Base-by-base conservation (phyloP, 2,888 invertebrate species). In the Pyrrhopygopsis socrates region DNA sequence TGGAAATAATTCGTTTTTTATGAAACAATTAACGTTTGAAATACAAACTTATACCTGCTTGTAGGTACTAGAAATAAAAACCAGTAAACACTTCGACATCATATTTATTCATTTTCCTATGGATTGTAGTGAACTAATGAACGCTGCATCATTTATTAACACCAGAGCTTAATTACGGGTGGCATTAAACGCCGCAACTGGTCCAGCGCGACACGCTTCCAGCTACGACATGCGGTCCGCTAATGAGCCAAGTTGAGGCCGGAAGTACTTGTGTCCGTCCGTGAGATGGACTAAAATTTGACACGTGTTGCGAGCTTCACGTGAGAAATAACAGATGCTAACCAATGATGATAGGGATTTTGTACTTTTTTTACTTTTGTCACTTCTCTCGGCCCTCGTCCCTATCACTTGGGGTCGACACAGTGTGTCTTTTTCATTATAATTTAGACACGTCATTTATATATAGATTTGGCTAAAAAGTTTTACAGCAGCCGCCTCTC, bases 241-340 rank as follows among this genome's bases (percentile, higher is more conserved):
- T 67, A 67, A 67, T 67, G 67, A 67, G 67, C 67, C 67, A 67
- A 67, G 67, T 67, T 67, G 30, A 11, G 67, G 30, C n/a, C 67
- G 67, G 15, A 67, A 67, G 67, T 67, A 22, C 11, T 22, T 22
- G 38, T 67, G 30, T 34, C 67, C 22, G 67, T 38, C n/a, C 38
- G 34, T 20, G 38, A n/a, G 22, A 38, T 34, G 20, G 67, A 67
- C 34, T 67, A 38, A 38, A 67, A 67, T 67, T n/a, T n/a, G 67
- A 38, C 34, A 67, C 67, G n/a, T 67, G 67, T 67, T 65, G 65
- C 30, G 3, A 38, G 30, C 63, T 30, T 20, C 29, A 20, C 63
- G 29, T 30, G 3, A 20, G 29, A 30, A 29, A 15, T 30, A 20
- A 30, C 30, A 20, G 65, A 11, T 30, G n/a, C 24, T 22, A 58